These are phyloP conservation scores for Sylvietta virens DNA, from an alignment of 2,113 vertebrate species.

Conservation along the genomic window DNA sequence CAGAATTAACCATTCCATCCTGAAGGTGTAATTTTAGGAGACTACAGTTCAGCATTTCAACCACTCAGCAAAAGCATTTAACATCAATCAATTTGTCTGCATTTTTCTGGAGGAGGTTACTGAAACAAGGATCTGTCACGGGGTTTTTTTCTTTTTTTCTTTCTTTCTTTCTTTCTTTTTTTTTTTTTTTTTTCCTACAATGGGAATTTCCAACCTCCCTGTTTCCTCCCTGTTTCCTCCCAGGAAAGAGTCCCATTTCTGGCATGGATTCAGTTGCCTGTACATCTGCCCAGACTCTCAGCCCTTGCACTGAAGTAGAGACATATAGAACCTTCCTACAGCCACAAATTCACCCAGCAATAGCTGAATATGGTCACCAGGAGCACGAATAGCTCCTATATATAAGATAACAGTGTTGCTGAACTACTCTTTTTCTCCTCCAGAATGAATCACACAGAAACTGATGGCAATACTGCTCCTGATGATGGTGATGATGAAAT, in stretches of 20 bases:
- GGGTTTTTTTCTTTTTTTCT: no score
- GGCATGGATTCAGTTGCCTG: not conserved
- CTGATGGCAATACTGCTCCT: not conserved
- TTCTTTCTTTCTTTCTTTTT: not conserved
- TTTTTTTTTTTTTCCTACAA: not conserved
- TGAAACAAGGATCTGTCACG: not conserved
- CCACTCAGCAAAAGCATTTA: not conserved
- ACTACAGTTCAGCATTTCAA: not conserved
- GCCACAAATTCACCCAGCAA: not conserved
- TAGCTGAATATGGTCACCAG: not conserved
- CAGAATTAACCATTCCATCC: not conserved
- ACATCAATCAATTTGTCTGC: not conserved
- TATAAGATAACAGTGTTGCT: not conserved
- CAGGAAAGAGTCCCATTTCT: not conserved
- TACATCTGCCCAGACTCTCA: not conserved
- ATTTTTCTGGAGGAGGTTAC: not conserved
- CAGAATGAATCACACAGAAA: not conserved
- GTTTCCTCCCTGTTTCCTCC: not conserved
- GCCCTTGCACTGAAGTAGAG: not conserved
- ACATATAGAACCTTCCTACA: not conserved
- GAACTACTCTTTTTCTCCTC: not conserved
- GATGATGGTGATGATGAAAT: not conserved
- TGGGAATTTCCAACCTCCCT: not conserved
- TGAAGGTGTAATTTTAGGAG: not conserved
- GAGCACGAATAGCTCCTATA: not conserved